Evolutionary conservation across 2,888 invertebrate species (phyloP).

Genomic region (Pyralis farinalis): DNA sequence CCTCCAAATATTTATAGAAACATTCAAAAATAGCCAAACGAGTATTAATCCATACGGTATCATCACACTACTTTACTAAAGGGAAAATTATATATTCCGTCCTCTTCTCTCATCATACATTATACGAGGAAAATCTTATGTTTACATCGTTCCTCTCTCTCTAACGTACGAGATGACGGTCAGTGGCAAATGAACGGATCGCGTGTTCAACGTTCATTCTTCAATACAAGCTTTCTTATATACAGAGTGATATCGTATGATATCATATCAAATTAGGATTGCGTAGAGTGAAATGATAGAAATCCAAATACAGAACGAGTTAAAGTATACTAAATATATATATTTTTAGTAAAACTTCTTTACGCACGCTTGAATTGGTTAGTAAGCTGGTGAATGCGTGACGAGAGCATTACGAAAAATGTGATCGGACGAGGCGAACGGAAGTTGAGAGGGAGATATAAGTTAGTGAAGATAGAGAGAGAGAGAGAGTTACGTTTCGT

Average conservation of each 20-base stretch:
- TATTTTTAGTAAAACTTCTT: too few relatives aligned
- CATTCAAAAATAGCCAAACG: too few relatives aligned
- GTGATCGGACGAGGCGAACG: too few relatives aligned
- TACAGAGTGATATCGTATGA: slow-evolving; percentile 32
- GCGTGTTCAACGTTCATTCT: slow-evolving; percentile 63
- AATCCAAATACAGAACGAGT: slow-evolving; percentile 18
- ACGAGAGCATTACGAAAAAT: too few relatives aligned
- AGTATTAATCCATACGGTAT: too few relatives aligned
- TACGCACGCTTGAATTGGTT: too few relatives aligned
- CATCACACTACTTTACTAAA: not conserved
- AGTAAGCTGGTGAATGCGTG: too few relatives aligned
- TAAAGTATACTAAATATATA: too few relatives aligned
- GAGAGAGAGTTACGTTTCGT: too few relatives aligned
- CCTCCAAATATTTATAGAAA: too few relatives aligned
- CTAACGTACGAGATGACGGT: slow-evolving; percentile 32
- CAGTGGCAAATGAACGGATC: slow-evolving; percentile 66
- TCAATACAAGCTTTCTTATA: slow-evolving; percentile 41
- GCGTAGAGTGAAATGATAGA: slow-evolving; percentile 13
- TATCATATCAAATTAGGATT: slow-evolving; percentile 4
- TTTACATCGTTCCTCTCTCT: slow-evolving; percentile 20
- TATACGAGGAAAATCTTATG: not conserved
- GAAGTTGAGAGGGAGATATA: too few relatives aligned
- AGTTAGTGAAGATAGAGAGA: too few relatives aligned
- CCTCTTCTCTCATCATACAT: not conserved
- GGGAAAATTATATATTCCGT: not conserved